Conservation (phyloP, 2,797 vertebrate genomes). For the Sphenodon punctatus region DNA sequence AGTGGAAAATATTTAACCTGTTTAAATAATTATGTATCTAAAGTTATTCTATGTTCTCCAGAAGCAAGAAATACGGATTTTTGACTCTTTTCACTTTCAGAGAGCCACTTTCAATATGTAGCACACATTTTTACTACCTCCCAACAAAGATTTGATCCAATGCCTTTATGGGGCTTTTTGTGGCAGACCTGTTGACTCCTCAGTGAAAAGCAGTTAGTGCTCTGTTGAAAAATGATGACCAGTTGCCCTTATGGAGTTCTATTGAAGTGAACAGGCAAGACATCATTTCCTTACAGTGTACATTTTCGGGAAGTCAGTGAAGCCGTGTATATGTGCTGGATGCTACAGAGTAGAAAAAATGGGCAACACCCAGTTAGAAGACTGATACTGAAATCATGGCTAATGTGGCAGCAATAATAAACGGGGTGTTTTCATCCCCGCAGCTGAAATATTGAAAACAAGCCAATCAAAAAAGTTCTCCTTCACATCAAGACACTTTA, state of each 20-base stretch:
- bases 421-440: background rate
- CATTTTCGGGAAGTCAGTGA: background rate
- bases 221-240: background rate
- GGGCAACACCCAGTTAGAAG: background rate
- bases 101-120: background rate
- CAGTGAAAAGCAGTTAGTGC: background rate
- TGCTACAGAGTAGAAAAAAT: too few species aligned
- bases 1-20: too few species aligned
- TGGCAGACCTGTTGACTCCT: background rate
- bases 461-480: constrained; percentile 5
- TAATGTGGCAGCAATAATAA: constrained; percentile 25
- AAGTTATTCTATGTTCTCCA: too few species aligned
- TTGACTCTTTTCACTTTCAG: too few species aligned
- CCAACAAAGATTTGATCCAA: background rate
- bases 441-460: constrained; percentile 41
- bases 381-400: constrained; percentile 8
- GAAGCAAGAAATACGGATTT: too few species aligned
- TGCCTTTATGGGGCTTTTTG: background rate
- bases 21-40: too few species aligned
- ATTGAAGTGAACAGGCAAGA: constrained; percentile 21
- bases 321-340: too few species aligned
- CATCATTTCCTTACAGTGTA: constrained; percentile 31
- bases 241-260: background rate
- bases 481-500: constrained; percentile 28
- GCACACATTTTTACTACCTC: background rate